phyloP scores from a whole-genome alignment of 2,888 invertebrate genomes.

The Tachina fera region DNA sequence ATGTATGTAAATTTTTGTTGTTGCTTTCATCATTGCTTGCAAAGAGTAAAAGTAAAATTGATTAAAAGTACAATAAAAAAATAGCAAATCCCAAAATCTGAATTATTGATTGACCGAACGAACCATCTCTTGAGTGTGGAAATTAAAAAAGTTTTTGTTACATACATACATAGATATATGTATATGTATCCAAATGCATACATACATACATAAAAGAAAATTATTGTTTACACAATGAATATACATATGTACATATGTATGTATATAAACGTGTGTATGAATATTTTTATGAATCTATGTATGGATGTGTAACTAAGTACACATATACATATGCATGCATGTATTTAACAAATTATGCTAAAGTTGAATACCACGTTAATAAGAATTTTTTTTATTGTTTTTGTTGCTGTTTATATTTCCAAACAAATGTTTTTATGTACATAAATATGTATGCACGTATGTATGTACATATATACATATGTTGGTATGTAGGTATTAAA shows the following conservation, averaged over 20 bases:
- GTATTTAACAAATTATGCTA: slow-evolving; percentile 54
- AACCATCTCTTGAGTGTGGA: not conserved
- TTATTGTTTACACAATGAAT: not conserved
- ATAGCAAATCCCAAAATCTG: slow-evolving; percentile 4
- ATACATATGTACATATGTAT: not conserved
- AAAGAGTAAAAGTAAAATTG: slow-evolving; percentile 60
- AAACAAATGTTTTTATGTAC: slow-evolving; percentile 53
- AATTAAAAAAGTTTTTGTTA: not conserved
- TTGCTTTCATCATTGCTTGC: slow-evolving; percentile 49
- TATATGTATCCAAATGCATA: not conserved
- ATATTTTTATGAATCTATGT: too few species aligned
- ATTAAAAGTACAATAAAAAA: not conserved
- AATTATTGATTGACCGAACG: slow-evolving; percentile 32
- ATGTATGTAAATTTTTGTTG: slow-evolving; percentile 13
- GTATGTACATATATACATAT: not conserved
- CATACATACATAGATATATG: not conserved
- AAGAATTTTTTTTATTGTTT: slow-evolving; percentile 52
- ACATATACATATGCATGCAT: not conserved
- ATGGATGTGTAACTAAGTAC: too few species aligned
- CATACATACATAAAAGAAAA: too few species aligned
- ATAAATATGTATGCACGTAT: not conserved
- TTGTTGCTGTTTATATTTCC: slow-evolving; percentile 50
- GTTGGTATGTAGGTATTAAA: not conserved
- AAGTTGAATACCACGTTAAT: slow-evolving; percentile 67
- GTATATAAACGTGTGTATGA: not conserved